Evolutionary conservation across 2,113 vertebrate species (phyloP).

Genomic region (Neogobius melanostomus): DNA sequence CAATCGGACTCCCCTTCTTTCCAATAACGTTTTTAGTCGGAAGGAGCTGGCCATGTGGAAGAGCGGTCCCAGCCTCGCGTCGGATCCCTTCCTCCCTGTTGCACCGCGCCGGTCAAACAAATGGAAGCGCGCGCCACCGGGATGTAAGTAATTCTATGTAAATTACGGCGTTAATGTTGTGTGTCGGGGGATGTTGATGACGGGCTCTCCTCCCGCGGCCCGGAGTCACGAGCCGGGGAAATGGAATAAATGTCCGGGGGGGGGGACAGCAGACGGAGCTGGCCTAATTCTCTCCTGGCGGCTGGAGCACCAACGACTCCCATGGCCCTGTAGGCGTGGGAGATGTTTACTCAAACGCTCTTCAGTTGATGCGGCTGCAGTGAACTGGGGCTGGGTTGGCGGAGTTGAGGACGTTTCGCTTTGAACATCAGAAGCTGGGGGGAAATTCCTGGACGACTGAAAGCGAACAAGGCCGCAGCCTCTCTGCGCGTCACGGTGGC

Average conservation of each 20-base stretch:
- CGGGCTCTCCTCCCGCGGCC: constrained; percentile 82
- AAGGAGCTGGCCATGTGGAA: constrained; percentile 80
- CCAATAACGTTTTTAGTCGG: constrained; percentile 70
- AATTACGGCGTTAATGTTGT: constrained; percentile 98
- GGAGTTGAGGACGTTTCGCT: too few species aligned
- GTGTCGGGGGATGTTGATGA: constrained; percentile 84
- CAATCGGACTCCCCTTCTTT: constrained; percentile 71
- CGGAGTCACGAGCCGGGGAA: constrained; percentile 54
- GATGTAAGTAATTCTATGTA: constrained; percentile 98
- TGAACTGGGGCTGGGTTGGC: too few species aligned
- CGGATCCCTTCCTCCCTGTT: constrained; percentile 86
- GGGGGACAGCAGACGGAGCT: constrained; percentile 51
- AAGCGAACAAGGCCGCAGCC: too few species aligned
- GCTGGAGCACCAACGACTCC: constrained; percentile 16
- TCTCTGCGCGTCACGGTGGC: too few species aligned
- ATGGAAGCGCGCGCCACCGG: constrained; percentile 94
- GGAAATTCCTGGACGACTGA: too few species aligned
- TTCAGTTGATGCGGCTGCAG: too few species aligned
- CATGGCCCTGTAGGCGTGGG: too few species aligned
- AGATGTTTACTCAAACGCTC: too few species aligned
- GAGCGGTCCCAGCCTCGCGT: constrained; percentile 78
- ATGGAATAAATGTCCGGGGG: constrained; percentile 39
- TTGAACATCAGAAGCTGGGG: too few species aligned
- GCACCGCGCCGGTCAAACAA: constrained; percentile 88
- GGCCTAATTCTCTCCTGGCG: constrained; percentile 37